Evolutionary conservation across 2,113 vertebrate genomes (phyloP), one percentile per base, ranked within the genome.

Genomic region (Eulacestoma nigropectus): DNA sequence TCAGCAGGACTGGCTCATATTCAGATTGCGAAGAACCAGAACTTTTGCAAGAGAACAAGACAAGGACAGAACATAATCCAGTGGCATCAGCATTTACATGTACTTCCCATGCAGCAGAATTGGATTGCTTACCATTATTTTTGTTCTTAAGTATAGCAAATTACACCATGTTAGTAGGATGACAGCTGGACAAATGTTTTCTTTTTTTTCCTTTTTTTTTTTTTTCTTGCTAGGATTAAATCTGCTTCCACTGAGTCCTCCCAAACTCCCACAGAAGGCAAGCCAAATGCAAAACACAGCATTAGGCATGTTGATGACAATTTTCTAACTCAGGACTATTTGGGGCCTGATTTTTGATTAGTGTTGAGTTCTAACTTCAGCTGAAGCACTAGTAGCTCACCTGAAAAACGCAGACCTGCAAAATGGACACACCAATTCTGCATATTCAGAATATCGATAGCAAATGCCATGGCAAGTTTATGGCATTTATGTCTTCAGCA

Each of bases 181-280:
- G 22, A 94, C 87, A 91, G 59, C 74, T 96, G 84, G 62, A 78
- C 91, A 94, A 92, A 91, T 75, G n/a, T 44, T 76, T 50, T 27
- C 3, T 30, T 44, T 35, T 35, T 63, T 62, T 55, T 30, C 1
- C 11, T 3, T 6, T 3, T 7, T 6, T 2, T 21, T n/a, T 41
- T 65, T 26, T 67, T 23, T 25, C 25, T 29, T 5, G 9, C 11
- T 39, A 55, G 47, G 56, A 62, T 93, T 80, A 95, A 76, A 87
- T 84, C 44, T 92, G 60, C 64, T 81, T 79, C 60, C 37, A 87
- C 74, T 46, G 21, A 93, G 30, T 53, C 69, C 37, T 75, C 69
- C 22, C 26, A 44, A 32, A 64, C 39, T 94, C 81, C 62, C 89
- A 92, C 52, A 91, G 64, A 81, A 79, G 27, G 32, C 32, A 82